A percentile compares a stretch with the other conserved stretches of the same genome.
phyloP scores from a whole-genome alignment of 2,113 vertebrate species.

The Aptenodytes patagonicus region DNA sequence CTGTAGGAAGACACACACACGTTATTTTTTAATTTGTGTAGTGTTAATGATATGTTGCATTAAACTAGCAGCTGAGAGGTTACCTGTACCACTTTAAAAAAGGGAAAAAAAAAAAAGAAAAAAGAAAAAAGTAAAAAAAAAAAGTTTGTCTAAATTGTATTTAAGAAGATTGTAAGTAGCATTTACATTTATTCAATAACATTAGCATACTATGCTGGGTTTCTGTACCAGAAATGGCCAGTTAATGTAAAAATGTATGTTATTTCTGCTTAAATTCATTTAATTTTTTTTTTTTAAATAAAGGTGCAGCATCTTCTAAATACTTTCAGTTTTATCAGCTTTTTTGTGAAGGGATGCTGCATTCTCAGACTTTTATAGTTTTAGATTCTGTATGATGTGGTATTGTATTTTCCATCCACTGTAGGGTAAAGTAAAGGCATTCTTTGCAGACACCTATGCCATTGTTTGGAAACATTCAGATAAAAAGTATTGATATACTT shows the following conservation, averaged over 20 bases:
- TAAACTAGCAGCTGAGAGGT: conserved; percentile 80
- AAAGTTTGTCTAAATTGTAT: conserved; percentile 84
- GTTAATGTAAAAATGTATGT: conserved; percentile 84
- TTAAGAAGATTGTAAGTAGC: conserved; percentile 87
- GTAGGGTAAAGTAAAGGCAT: conserved; percentile 68
- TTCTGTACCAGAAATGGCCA: conserved; percentile 86
- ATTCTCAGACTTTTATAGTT: conserved; percentile 76
- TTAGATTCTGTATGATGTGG: conserved; percentile 70
- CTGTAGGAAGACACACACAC: conserved; percentile 75
- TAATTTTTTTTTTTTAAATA: conserved; percentile 79
- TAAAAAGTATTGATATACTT: conserved; percentile 70
- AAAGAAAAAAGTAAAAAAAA: conserved; percentile 67
- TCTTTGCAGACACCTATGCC: conserved; percentile 72
- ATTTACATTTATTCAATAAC: conserved; percentile 88
- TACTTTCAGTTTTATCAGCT: conserved; percentile 81
- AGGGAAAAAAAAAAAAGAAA: conserved; percentile 57
- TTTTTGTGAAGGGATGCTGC: conserved; percentile 78
- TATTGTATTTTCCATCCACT: conserved; percentile 70
- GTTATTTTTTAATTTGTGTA: conserved; percentile 78
- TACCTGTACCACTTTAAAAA: conserved; percentile 76
- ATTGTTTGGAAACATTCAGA: conserved; percentile 74
- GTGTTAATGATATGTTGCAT: conserved; percentile 78
- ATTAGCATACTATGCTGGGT: conserved; percentile 83
- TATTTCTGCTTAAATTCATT: conserved; percentile 84
- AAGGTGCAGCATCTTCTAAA: conserved; percentile 81